These are phyloP conservation scores for Typhlichthys eigenmanni DNA, from an alignment of 2,797 vertebrate species.

Conservation along the genomic window DNA sequence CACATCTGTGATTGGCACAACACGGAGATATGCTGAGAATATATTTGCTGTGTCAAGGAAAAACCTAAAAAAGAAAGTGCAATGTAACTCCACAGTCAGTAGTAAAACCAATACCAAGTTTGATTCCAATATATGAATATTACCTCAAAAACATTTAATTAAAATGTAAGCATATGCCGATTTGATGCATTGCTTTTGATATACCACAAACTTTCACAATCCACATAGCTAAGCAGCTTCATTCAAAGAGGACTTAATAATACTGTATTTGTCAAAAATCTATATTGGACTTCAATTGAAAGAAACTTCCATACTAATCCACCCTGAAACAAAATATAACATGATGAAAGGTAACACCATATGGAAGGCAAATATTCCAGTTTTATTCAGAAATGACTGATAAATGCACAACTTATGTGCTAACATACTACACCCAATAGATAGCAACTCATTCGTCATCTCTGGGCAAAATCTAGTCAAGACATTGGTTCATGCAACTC, in stretches of 20 bases:
- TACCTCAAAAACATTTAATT: conserved; percentile 57
- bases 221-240: conserved; percentile 33
- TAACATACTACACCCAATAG: conserved; percentile 28
- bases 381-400: conserved; percentile 11
- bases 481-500: conserved; percentile 23
- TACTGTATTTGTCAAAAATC: conserved; percentile 13
- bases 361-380: conserved; percentile 11
- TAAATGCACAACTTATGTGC: conserved; percentile 19
- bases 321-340: conserved; percentile 35
- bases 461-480: conserved; percentile 21
- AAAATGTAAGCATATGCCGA: conserved; percentile 36
- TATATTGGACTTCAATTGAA: conserved; percentile 18
- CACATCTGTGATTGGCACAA: conserved; percentile 77
- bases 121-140: conserved; percentile 50
- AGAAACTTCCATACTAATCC: conserved; percentile 8
- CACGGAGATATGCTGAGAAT: conserved; percentile 81
- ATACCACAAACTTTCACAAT: conserved; percentile 33
- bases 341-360: conserved; percentile 10
- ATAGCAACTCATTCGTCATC: conserved; percentile 24
- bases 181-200: conserved; percentile 36
- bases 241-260: conserved; percentile 15
- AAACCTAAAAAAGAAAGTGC: conserved; percentile 86
- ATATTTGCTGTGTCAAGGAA: conserved; percentile 79
- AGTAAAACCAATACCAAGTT: conserved; percentile 54
- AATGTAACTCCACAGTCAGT: conserved; percentile 82